Conservation (phyloP, 2,888 invertebrate genomes). For the Drosophila subsilvestris region DNA sequence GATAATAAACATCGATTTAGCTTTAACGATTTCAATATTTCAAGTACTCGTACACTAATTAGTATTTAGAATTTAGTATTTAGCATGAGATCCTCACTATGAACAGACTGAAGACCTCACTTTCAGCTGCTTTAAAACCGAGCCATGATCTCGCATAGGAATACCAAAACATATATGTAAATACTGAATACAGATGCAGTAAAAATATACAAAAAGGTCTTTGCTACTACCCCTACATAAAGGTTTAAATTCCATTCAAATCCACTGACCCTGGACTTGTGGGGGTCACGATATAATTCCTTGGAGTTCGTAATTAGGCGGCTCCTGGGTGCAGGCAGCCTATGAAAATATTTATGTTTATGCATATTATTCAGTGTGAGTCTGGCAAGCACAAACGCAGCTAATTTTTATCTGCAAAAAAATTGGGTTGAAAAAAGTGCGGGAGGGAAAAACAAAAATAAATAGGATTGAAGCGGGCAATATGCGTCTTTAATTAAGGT, state of each 20-base stretch:
- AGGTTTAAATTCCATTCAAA: background rate
- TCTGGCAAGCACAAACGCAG: background rate
- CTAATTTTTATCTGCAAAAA: background rate
- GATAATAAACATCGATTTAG: no score
- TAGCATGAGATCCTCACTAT: no score
- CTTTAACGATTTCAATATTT: no score
- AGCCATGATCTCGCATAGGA: no score
- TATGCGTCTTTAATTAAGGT: slow-evolving; percentile 79
- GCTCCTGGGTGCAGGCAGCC: slow-evolving; percentile 28
- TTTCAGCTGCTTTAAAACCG: no score
- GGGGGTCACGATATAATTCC: slow-evolving; percentile 18
- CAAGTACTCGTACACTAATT: no score
- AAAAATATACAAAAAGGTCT: background rate
- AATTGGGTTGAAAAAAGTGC: background rate
- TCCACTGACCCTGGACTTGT: background rate
- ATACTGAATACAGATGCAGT: background rate
- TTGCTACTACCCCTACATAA: no score
- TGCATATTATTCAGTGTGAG: background rate
- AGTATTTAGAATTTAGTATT: no score
- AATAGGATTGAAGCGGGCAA: slow-evolving; percentile 54
- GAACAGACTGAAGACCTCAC: no score
- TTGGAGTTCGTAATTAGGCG: slow-evolving; percentile 35
- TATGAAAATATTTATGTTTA: slow-evolving; percentile 37
- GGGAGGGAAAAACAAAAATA: background rate
- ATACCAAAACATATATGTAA: background rate